Base-by-base conservation (phyloP, 2,888 invertebrate genomes). In the Lycia hirtaria region DNA sequence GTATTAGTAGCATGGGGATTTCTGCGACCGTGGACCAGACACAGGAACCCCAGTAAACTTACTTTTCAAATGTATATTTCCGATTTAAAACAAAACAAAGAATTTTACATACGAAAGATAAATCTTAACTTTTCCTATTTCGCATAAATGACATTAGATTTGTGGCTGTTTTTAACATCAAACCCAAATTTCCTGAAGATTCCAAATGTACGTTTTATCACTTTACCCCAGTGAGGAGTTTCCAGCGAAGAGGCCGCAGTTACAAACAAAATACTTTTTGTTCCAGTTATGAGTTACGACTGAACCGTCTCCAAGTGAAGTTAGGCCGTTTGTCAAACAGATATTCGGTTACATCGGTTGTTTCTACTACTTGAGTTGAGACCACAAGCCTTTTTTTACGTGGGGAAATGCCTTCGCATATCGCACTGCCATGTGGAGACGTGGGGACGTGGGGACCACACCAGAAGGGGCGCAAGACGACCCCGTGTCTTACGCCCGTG, bases 221-320 rank as follows among this genome's bases (percentile, higher is more conserved):
- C 38, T 50, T 30, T 50, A 38, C 28, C 38, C 37, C 19, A 38
- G 38, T 49, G 15, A 45, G 5, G n/a, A n/a, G n/a, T n/a, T n/a
- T n/a, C n/a, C n/a, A n/a, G 22, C 20, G 9, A 14, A 6, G 6
- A 37, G 37, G 26, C 6, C 26, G 35, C 49, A 38, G 28, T 45
- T 53, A 24, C 53, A 28, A 52, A 44, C 37, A 44, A 53, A 44
- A 53, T 15, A 38, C 44, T 45, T 53, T 53, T 38, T 38, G 30
- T 17, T 37, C 22, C 22, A 28, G 37, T 44, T 52, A 52, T 53
- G 53, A 45, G 38, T 53, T 38, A 53, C 45, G 45, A 45, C 19
- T 44, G 52, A 19, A 10, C n/a, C 28, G 28, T 45, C 35, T 38
- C 26, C 28, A 38, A 45, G 22, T 53, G n/a, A n/a, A n/a, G n/a